Conservation (phyloP, 2,113 vertebrate genomes). For the Heterocephalus glaber region DNA sequence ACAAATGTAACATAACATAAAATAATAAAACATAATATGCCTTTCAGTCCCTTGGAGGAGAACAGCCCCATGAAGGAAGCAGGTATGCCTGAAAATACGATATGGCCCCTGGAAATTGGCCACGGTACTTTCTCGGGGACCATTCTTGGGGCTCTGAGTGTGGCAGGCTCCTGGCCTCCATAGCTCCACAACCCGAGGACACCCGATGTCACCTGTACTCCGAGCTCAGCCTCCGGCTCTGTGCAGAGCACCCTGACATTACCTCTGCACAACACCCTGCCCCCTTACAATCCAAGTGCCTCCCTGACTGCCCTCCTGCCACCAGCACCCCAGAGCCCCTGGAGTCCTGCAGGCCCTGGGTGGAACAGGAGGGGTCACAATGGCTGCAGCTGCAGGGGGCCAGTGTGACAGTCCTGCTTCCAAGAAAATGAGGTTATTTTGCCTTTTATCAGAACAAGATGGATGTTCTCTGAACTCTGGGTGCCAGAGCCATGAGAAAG, state of each 20-base stretch:
- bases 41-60: background rate
- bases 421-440: conserved; percentile 48
- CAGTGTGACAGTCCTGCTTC: background rate
- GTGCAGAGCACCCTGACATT: background rate
- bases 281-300: background rate
- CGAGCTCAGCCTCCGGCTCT: background rate
- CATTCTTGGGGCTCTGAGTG: background rate
- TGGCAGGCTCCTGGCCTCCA: background rate
- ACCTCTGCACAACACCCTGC: background rate
- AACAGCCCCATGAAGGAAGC: background rate
- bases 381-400: background rate
- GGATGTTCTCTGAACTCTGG: background rate
- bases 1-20: background rate
- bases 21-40: background rate
- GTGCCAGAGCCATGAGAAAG: background rate
- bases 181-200: background rate
- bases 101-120: background rate
- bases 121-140: background rate
- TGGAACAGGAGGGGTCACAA: background rate
- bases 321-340: background rate
- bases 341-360: background rate
- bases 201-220: background rate
- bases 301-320: background rate
- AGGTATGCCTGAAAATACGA: background rate
- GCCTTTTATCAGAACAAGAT: conserved; percentile 33